Percentiles rank a stretch among this genome's conserved stretches.
These are phyloP conservation scores for Gorsachius magnificus DNA, from an alignment of 2,797 vertebrate species.

Conservation along the genomic window DNA sequence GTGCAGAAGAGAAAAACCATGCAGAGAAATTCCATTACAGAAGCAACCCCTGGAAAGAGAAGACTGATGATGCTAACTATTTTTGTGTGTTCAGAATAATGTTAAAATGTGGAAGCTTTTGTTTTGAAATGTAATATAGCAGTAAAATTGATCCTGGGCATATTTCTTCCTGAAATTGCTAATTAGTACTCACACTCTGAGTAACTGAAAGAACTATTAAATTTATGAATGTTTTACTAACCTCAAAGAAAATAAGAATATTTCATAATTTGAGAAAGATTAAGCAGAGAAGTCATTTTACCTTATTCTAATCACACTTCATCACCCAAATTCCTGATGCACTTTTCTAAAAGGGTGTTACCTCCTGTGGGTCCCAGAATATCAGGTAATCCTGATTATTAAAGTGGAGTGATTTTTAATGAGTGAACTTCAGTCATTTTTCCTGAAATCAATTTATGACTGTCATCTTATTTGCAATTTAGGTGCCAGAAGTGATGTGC, in stretches of 20 bases:
- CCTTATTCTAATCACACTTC: background rate
- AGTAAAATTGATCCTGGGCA: background rate
- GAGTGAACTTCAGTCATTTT: background rate
- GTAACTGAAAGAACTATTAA: background rate
- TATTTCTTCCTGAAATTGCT: background rate
- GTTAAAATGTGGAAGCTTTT: background rate
- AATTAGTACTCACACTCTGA: background rate
- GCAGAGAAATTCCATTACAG: background rate
- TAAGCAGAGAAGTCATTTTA: background rate
- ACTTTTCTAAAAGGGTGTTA: background rate
- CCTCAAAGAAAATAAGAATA: background rate
- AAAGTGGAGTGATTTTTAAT: slow-evolving; percentile 17
- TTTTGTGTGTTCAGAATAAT: background rate
- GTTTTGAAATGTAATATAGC: background rate
- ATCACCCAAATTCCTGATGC: background rate
- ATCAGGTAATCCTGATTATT: slow-evolving; percentile 54
- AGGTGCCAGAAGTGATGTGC: slow-evolving; percentile 42
- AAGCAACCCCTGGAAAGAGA: background rate
- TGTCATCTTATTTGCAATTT: slow-evolving; percentile 44
- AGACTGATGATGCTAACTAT: background rate
- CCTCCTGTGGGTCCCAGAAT: background rate
- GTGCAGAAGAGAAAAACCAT: background rate
- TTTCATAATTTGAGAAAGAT: background rate
- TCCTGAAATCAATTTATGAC: slow-evolving; percentile 41
- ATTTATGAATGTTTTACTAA: background rate